Evolutionary conservation across 2,113 vertebrate species (phyloP).

Genomic region (Dolichallabes microphthalmus): DNA sequence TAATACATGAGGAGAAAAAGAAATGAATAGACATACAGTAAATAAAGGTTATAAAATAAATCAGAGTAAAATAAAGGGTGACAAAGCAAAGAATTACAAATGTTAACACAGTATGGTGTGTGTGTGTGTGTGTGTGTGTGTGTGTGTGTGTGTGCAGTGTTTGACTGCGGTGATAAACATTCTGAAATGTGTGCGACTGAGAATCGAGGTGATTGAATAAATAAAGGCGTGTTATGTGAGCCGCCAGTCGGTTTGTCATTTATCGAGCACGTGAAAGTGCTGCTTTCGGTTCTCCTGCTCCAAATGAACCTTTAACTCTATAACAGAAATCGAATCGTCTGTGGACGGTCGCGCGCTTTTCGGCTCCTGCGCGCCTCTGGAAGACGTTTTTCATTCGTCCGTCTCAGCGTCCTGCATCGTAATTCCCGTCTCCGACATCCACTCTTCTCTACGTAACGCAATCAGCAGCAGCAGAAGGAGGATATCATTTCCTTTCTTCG

Average conservation of each 20-base stretch:
- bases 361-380: not conserved
- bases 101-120: not conserved
- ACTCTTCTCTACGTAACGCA: constrained; percentile 56
- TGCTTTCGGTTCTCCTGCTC: constrained; percentile 1
- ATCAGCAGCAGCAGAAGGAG: constrained; percentile 54
- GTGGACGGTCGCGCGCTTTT: not conserved
- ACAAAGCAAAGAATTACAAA: too few species aligned
- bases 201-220: not conserved
- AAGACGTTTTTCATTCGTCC: not conserved
- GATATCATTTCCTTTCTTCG: constrained; percentile 68
- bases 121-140: not conserved
- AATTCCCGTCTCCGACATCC: constrained; percentile 37
- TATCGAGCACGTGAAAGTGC: constrained; percentile 17
- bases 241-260: not conserved
- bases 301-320: constrained; percentile 33
- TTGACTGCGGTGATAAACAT: not conserved
- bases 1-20: not conserved
- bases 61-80: too few species aligned
- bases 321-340: constrained; percentile 27
- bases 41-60: not conserved
- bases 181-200: not conserved
- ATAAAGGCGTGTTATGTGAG: constrained; percentile 18
- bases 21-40: not conserved
- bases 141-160: not conserved
- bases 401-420: constrained; percentile 2